Conservation (phyloP, 2,797 vertebrate genomes). For the Brachyalestes nurse region DNA sequence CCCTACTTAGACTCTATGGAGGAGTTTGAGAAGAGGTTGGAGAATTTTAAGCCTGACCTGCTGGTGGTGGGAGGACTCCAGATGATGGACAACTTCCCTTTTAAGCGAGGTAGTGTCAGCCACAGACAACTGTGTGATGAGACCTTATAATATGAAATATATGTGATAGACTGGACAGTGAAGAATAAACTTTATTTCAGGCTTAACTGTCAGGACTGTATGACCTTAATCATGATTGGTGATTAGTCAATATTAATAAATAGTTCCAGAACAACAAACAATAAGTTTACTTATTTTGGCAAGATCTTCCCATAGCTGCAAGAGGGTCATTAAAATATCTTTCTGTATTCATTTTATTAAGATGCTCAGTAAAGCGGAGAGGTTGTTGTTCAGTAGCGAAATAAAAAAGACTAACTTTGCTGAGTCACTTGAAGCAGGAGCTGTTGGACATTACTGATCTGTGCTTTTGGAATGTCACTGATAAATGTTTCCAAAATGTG, state of each 20-base stretch:
- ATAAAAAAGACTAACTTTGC: not conserved
- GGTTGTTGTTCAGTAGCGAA: not conserved
- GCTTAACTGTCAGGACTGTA: not conserved
- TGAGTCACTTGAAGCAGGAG: not conserved
- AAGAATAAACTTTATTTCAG: not conserved
- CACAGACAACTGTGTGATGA: not conserved
- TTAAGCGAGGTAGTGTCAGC: slow-evolving; percentile 72
- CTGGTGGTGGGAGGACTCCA: slow-evolving; percentile 85
- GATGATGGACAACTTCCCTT: slow-evolving; percentile 90
- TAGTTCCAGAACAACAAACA: not conserved
- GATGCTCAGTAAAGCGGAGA: not conserved
- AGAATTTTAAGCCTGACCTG: slow-evolving; percentile 77
- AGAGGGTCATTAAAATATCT: not conserved
- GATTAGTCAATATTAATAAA: not conserved
- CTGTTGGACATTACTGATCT: not conserved
- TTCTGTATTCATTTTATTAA: not conserved
- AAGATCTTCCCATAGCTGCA: not conserved
- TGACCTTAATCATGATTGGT: not conserved
- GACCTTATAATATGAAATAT: not conserved
- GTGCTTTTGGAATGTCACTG: not conserved
- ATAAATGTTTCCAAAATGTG: not conserved
- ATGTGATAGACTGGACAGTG: not conserved
- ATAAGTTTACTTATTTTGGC: not conserved
- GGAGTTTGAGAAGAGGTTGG: slow-evolving; percentile 78
- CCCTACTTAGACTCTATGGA: slow-evolving; percentile 83